Evolutionary conservation across 1,140 invertebrate genomes (phyloP).

Genomic region (Hydropsyche tenuis): DNA sequence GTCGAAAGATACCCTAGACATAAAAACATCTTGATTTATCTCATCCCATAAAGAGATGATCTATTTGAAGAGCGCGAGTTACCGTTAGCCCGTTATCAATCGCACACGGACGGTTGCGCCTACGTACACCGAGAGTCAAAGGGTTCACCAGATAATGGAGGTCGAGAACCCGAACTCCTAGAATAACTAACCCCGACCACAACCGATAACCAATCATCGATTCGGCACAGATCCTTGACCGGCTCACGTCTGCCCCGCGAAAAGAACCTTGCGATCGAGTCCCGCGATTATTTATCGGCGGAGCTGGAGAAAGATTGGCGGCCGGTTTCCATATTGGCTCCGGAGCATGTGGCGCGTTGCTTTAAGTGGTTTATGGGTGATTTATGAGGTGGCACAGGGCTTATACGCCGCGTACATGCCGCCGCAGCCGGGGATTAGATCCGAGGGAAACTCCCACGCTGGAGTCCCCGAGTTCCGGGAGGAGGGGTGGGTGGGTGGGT

Average conservation of each 20-base stretch:
- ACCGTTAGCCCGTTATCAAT: no score
- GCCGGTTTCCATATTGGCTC: slow-evolving; percentile 30
- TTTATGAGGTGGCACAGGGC: slow-evolving; percentile 46
- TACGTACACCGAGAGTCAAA: neutral
- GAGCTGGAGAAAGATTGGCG: neutral
- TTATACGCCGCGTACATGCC: slow-evolving; percentile 39
- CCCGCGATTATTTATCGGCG: neutral
- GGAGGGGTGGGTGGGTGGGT: neutral
- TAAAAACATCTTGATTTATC: no score
- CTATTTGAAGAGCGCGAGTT: no score
- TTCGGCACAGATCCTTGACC: neutral
- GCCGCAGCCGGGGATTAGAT: slow-evolving; percentile 44
- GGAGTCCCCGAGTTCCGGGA: neutral
- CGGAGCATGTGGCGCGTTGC: slow-evolving; percentile 40
- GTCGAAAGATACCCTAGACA: no score
- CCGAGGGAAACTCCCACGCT: slow-evolving; percentile 27
- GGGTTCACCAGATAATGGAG: neutral
- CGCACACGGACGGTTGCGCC: neutral
- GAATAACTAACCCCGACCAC: no score
- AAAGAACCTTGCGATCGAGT: slow-evolving; percentile 1
- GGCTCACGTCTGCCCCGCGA: neutral
- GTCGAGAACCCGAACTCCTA: no score
- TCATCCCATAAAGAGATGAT: no score
- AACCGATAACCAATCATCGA: no score
- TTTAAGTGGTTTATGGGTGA: slow-evolving; percentile 51